phyloP scores from a whole-genome alignment of 1,140 invertebrate species.

The Drosophila saltans region DNA sequence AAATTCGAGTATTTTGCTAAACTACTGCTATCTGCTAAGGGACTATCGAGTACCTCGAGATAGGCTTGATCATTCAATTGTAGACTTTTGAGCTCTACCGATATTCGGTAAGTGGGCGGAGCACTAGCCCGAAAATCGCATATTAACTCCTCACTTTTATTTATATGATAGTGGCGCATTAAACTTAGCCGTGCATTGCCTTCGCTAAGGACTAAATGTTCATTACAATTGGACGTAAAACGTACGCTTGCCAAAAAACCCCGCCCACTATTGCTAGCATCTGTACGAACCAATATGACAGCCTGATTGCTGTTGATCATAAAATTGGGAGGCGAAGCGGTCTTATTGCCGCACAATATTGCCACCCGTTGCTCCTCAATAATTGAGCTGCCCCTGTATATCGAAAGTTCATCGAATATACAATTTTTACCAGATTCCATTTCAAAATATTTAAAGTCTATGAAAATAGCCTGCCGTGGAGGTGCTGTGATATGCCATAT shows the following conservation, averaged over 20 bases:
- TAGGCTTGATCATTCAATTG: slow-evolving; percentile 84
- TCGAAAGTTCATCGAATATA: slow-evolving; percentile 84
- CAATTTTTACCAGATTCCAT: slow-evolving; percentile 83
- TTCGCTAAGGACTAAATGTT: slow-evolving; percentile 53
- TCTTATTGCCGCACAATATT: slow-evolving; percentile 87
- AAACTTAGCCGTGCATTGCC: slow-evolving; percentile 50
- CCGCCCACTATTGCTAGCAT: slow-evolving; percentile 71
- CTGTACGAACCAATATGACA: slow-evolving; percentile 85
- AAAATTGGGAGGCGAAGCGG: slow-evolving; percentile 84
- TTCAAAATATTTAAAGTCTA: slow-evolving; percentile 87
- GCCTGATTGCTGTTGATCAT: slow-evolving; percentile 86
- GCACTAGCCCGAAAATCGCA: slow-evolving; percentile 84
- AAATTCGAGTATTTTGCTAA: slow-evolving; percentile 86
- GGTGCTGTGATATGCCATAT: slow-evolving; percentile 91
- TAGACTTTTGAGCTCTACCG: slow-evolving; percentile 85
- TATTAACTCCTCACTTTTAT: slow-evolving; percentile 80
- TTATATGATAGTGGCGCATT: slow-evolving; percentile 48
- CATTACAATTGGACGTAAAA: slow-evolving; percentile 86
- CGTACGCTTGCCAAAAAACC: slow-evolving; percentile 86
- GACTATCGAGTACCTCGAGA: slow-evolving; percentile 88
- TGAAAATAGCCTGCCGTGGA: slow-evolving; percentile 86
- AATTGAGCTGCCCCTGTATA: slow-evolving; percentile 85
- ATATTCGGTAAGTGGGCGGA: slow-evolving; percentile 81
- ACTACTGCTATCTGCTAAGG: slow-evolving; percentile 84
- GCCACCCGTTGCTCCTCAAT: slow-evolving; percentile 83